Base-by-base conservation (phyloP, 2,797 vertebrate genomes). In the Apodemus agrarius region DNA sequence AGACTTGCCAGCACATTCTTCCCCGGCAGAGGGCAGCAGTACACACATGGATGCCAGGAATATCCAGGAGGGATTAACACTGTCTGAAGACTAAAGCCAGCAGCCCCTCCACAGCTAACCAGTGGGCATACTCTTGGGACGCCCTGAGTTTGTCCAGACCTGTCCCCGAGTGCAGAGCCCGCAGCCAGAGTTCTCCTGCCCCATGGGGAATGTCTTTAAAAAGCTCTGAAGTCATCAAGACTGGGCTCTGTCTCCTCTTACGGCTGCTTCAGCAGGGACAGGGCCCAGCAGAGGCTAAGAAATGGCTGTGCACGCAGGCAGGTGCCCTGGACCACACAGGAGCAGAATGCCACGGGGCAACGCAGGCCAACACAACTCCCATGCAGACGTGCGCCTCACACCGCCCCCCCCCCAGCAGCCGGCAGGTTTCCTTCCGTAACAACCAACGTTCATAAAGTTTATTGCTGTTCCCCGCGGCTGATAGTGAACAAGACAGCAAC, bases 21-120 rank as follows among this genome's bases (percentile, higher is more conserved):
- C 2, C 34, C 96, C 96, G 75, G 93, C 95, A 97, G 96, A 95
- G 97, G 96, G 97, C 97, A 95, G 95, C 95, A 92, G 89, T 54
- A 22, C 40, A 63, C 26, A 3, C 0, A 0, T 1, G 0, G 34
- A 49, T 34, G 52, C 75, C 43, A 14, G 69, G 61, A 37, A 43
- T 24, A 3, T 82, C 61, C 65, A 4, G 26, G 26, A 63, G 2
- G 59, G 67, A 74, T 52, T 65, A 54, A 49, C 40, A 54, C 21
- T 0, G 24, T 37, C 31, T 78, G 26, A 78, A 69, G 75, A 63
- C 76, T 37, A 31, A 54, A 74, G 80, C 84, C 17, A 0, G 83
- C 11, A 26, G 3, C 29, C 21, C 22, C 11, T 21, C 91, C 78
- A 5, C 1, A 17, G 57, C 59, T 19, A 31, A 22, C 19, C 6